phyloP scores from a whole-genome alignment of 2,113 vertebrate genomes.

The Scartelaos histophorus region DNA sequence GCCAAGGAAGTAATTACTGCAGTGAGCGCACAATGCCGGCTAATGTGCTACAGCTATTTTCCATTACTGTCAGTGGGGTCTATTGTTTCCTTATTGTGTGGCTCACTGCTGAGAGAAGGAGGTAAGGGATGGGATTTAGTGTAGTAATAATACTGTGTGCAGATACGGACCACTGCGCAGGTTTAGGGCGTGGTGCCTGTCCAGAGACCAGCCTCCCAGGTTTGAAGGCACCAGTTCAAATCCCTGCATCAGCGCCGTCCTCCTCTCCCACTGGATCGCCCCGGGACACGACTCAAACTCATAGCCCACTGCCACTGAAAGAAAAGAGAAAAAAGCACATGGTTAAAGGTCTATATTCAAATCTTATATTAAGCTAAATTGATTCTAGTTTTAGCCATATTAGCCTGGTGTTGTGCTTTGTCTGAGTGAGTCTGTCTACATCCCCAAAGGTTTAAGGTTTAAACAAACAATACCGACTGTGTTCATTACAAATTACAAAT shows the following conservation, averaged over 20 bases:
- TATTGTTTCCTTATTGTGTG: slow-evolving; percentile 17
- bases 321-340: slow-evolving; percentile 36
- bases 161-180: slow-evolving; percentile 88
- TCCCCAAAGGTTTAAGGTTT: too few species aligned
- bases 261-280: slow-evolving; percentile 93
- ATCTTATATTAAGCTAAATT: too few species aligned
- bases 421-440: too few species aligned
- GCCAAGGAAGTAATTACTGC: slow-evolving; percentile 13
- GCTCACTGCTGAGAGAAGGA: neutral
- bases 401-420: too few species aligned
- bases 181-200: slow-evolving; percentile 96
- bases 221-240: slow-evolving; percentile 95
- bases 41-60: slow-evolving; percentile 14
- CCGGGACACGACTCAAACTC: slow-evolving; percentile 94
- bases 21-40: slow-evolving; percentile 7
- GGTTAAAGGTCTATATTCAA: neutral
- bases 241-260: slow-evolving; percentile 89
- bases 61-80: neutral
- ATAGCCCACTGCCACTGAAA: slow-evolving; percentile 93
- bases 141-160: slow-evolving; percentile 23
- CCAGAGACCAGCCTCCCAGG: slow-evolving; percentile 95
- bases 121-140: neutral
- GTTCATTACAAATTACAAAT: too few species aligned
- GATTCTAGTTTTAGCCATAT: too few species aligned
- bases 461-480: too few species aligned